A percentile compares a stretch with the other conserved stretches of the same genome.
phyloP scores from a whole-genome alignment of 2,797 vertebrate species.

The Philypnodon macrostomus region DNA sequence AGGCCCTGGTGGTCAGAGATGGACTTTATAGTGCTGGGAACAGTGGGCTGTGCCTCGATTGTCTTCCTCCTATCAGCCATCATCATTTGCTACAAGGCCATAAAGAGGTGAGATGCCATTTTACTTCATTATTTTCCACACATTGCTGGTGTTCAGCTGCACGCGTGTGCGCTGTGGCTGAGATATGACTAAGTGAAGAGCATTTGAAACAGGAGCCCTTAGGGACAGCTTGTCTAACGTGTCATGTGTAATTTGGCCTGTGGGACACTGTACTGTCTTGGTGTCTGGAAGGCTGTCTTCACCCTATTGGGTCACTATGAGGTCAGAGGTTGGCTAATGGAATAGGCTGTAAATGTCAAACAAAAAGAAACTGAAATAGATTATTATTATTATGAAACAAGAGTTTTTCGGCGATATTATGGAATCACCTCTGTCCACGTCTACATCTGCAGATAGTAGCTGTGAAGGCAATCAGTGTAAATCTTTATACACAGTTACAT shows the following conservation, averaged over 20 bases:
- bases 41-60: slow-evolving; percentile 84
- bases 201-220: slow-evolving; percentile 19
- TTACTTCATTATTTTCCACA: not conserved
- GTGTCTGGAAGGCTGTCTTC: slow-evolving; percentile 25
- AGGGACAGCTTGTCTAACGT: slow-evolving; percentile 13
- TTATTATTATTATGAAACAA: too few relatives aligned
- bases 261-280: slow-evolving; percentile 12
- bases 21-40: slow-evolving; percentile 85
- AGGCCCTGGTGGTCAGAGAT: slow-evolving; percentile 91
- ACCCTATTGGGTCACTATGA: slow-evolving; percentile 38
- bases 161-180: not conserved
- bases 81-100: slow-evolving; percentile 98
- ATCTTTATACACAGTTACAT: too few relatives aligned
- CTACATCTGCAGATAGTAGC: too few relatives aligned
- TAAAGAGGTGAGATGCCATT: slow-evolving; percentile 85
- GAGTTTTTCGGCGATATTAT: too few relatives aligned
- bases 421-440: too few relatives aligned
- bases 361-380: slow-evolving; percentile 32
- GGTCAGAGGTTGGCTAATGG: slow-evolving; percentile 54
- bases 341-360: slow-evolving; percentile 46
- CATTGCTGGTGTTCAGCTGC: not conserved
- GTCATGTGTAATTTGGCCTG: slow-evolving; percentile 27
- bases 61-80: slow-evolving; percentile 89
- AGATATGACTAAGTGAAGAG: slow-evolving; percentile 13
- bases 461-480: too few relatives aligned